Evolutionary conservation across 2,888 invertebrate genomes (phyloP), one percentile per base, ranked within the genome.

Genomic region (Melinopterus prodromus): DNA sequence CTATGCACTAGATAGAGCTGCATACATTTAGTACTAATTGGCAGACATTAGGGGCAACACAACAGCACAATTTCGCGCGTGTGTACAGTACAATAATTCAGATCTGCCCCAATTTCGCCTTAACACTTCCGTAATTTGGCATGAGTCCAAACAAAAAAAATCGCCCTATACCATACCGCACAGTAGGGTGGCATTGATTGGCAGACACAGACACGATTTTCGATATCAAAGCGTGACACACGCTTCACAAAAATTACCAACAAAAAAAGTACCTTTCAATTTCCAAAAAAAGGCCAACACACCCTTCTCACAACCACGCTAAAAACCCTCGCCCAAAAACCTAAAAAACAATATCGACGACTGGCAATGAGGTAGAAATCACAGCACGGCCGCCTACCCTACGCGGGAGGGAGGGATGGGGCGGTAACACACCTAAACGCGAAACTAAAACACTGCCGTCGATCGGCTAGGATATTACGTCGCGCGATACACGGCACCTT

Each of bases 221-320:
- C 14, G 38, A 72, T 38, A 69, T 36, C 35, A 69, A 14, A n/a
- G 69, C 69, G 69, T 70, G 77, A 78, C 35, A 75, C 77, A 78
- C 77, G 70, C 70, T 71, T 77, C 74, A 72, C 69, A 78, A 82
- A 83, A 12, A 53, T 53, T 12, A 53, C 7, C 12, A 53, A 53
- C 7, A 1, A 53, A 53, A 12, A 53, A 53, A 53, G 5, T 12
- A 53, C 53, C 26, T 26, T 26, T 26, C 26, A 3, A 26, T 26
- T 26, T 26, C 53, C 53, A 53, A 53, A 53, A 53, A 9, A 53
- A 53, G 12, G 26, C 26, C 5, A 53, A 53, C 53, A 12, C 53
- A 53, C 7, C 53, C 7, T 53, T 9, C 12, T 9, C 7, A 7
- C 53, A n/a, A 53, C 53, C 53, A 53, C 12, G 12, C 53, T 6